Conservation (phyloP, 2,888 invertebrate genomes). For the Drosophila mayaguana region DNA sequence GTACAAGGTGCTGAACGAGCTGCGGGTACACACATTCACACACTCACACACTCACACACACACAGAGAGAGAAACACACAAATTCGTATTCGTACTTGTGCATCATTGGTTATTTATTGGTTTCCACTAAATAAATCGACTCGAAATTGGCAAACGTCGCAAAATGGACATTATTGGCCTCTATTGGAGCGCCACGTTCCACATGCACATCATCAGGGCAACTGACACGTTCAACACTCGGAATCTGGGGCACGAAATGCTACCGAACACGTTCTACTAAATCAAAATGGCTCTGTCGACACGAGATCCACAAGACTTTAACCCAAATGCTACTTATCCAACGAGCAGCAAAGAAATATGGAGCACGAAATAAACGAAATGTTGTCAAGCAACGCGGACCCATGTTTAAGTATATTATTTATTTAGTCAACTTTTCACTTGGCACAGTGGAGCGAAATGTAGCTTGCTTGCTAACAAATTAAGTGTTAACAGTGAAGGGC, state of each 20-base stretch:
- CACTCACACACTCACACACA: conserved; percentile 2
- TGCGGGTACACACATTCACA: conserved; percentile 8
- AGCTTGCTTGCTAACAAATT: neutral
- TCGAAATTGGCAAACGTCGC: conserved; percentile 79
- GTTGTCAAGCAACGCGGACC: conserved; percentile 52
- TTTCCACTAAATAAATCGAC: conserved; percentile 79
- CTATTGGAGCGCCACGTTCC: conserved; percentile 38
- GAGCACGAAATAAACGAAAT: conserved; percentile 47
- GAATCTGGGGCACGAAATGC: conserved; percentile 40
- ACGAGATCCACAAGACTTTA: conserved; percentile 43
- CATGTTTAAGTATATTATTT: conserved; percentile 71
- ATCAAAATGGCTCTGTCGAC: conserved; percentile 56
- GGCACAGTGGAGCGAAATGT: conserved; percentile 21
- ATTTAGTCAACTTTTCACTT: conserved; percentile 73
- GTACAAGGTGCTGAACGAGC: conserved; percentile 31
- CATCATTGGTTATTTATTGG: conserved; percentile 79
- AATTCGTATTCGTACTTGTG: conserved; percentile 31
- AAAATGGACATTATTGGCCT: conserved; percentile 79
- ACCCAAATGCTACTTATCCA: conserved; percentile 22
- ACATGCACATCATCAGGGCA: conserved; percentile 31
- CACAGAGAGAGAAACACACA: neutral
- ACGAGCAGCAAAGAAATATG: conserved; percentile 6
- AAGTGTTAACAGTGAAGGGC: neutral
- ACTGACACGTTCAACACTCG: conserved; percentile 24
- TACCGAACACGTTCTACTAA: conserved; percentile 36